Evolutionary conservation across 2,797 vertebrate genomes (phyloP), one percentile per base, ranked within the genome.

Genomic region (Lagocephalus sceleratus): DNA sequence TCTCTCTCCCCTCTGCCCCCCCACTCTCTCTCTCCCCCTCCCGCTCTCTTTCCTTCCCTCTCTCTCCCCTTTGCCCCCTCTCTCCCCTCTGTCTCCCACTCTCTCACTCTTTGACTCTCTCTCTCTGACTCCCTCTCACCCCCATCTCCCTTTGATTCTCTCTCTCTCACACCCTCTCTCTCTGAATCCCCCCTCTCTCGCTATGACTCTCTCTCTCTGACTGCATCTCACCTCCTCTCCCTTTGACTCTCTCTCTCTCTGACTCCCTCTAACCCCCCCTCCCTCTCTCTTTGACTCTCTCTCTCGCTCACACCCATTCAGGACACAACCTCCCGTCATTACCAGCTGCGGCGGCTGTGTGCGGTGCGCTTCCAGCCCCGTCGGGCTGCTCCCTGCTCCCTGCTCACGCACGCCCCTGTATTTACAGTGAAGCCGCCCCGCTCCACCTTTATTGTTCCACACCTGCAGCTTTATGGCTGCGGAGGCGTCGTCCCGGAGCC

Each of bases 261-360:
- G 40, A 16, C 17, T 42, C 17, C 11, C 19, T 19, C n/a, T n/a
- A n/a, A n/a, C n/a, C 62, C 32, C 51, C 50, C 48, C 47, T 46
- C 63, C 40, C 56, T 51, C 65, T 38, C 49, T 48, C 51, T 52
- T 32, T 19, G 40, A 16, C 17, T 42, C 17, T 19, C 19, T 19
- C n/a, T 3, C 32, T 35, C 32, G 9, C 68, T 66, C 42, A 0
- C 73, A 48, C 66, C 42, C 55, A 38, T 66, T 63, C 64, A 61
- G 59, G 69, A 68, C 73, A 66, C 57, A 79, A 64, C 71, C 63
- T 56, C 67, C 66, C 48, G 42, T 66, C 71, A 55, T 70, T 76
- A 57, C 77, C 57, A 70, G 47, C 54, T 35, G 32, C 32, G 11
- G 32, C 12, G 32, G 32, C 32, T 12, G 11, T 29, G 7, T 29